phyloP scores from a whole-genome alignment of 2,113 vertebrate species.

The Sylvietta virens region DNA sequence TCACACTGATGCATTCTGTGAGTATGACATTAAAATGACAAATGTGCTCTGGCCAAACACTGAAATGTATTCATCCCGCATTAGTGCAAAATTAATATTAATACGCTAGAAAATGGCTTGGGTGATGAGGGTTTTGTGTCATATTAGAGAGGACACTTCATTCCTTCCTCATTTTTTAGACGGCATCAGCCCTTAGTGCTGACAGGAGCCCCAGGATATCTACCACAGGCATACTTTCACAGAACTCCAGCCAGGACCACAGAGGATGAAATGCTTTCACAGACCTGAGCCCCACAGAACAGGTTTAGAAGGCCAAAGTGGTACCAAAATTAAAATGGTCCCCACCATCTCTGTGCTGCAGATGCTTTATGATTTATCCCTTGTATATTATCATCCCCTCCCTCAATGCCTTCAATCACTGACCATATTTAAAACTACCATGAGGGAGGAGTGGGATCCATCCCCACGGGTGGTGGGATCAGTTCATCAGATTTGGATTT shows the following conservation, averaged over 20 bases:
- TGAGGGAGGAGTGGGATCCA: not conserved
- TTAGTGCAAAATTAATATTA: constrained; percentile 70
- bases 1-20: constrained; percentile 32
- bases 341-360: not conserved
- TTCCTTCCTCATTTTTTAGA: constrained; percentile 1
- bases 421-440: not conserved
- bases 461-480: not conserved
- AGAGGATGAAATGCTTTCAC: not conserved
- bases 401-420: not conserved
- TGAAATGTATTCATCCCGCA: constrained; percentile 56
- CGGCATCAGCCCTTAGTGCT: not conserved
- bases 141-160: constrained; percentile 27
- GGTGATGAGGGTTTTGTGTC: constrained; percentile 29
- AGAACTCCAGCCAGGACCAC: not conserved
- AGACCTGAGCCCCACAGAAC: not conserved
- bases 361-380: not conserved
- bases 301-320: not conserved
- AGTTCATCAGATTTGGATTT: not conserved
- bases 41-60: constrained; percentile 25
- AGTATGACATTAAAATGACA: constrained; percentile 44
- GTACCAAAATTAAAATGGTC: not conserved
- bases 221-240: not conserved
- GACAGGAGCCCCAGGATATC: not conserved
- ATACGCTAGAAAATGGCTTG: constrained; percentile 28
- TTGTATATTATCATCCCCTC: not conserved